Base-by-base conservation (phyloP, 2,888 invertebrate species). In the Agriotes lineatus region DNA sequence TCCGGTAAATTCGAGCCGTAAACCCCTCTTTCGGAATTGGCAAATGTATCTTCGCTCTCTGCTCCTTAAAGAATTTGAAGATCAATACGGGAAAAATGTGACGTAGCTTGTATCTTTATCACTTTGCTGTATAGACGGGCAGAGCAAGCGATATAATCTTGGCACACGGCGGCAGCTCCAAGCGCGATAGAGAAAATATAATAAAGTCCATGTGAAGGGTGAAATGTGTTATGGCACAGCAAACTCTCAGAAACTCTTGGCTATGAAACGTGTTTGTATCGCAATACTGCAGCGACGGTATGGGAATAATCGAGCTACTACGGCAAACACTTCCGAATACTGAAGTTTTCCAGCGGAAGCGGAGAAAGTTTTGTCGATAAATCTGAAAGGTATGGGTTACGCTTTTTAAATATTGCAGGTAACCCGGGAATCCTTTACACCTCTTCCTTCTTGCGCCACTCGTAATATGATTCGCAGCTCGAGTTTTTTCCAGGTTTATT, bases 261-360 rank as follows among this genome's bases (percentile, higher is more conserved):
- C 67, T 67, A 60, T 54, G 67, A 67, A 70, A 70, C 70, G 70
- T 70, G 70, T 70, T 67, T 63, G 70, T 70, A 70, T 70, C 67
- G 70, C 50, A 70, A 67, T 67, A 70, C 70, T 62, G 70, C 60
- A 69, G 64, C 58, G 59, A 56, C 60, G 69, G 64, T 70, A 63
- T 61, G 67, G 45, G 70, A 65, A 67, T 62, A 62, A 61, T 63
- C 65, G 62, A 65, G 65, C 65, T 52, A 65, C 69, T 62, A 62
- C 66, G 57, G 56, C 66, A 67, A 70, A 63, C 67, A 63, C 67
- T 67, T 69, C 59, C 63, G 63, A 67, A 63, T 63, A 39, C 52
- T 44, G 59, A 70, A 70, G 63, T 70, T 70, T 67, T 54, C 57
- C 50, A 67, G 25, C 62, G 68, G 62, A 70, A 67, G 70, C 57